Base-by-base conservation (phyloP, 2,113 vertebrate genomes). In the Mus spicilegus region DNA sequence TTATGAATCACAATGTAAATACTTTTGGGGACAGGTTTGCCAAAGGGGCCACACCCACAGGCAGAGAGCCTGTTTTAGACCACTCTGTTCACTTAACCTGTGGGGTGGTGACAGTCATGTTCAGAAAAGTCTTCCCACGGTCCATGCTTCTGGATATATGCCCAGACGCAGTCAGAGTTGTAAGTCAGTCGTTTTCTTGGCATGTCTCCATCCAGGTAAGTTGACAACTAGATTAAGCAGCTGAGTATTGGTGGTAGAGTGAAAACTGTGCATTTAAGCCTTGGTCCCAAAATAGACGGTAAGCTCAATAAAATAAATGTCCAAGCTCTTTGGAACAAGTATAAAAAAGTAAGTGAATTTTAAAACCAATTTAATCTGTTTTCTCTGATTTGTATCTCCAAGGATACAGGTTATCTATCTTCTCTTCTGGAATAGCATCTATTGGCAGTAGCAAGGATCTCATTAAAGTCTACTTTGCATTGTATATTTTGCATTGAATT, bases 311-410 rank as follows among this genome's bases (percentile, higher is more conserved):
- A 91, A 82, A 76, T 67, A 70, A 72, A 70, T 72, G 36, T 33
- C 76, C n/a, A 87, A 70, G 70, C 72, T 88, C 19, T 95, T 91
- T 90, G 89, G 67, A 87, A 56, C 33, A 26, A 76, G n/a, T 42
- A 46, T 9, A 80, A 87, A 93, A 65, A 96, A 94, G 84, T 67
- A 54, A 65, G 33, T 56, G 22, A 81, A n/a, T 76, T 87, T 88
- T 88, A 46, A 51, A 54, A 30, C 42, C 26, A 75, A 87, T 12
- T 61, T 91, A 69, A 46, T 89, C 78, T 78, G 69, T 46, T 73
- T 91, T 91, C 56, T 80, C 56, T 56, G 39, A 39, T 75, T 63
- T 94, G 1, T 69, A 7, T 87, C 69, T 93, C n/a, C 22, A 56
- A 22, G 46, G 49, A 33, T 30, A 30, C 65, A 67, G 30, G n/a